Evolutionary conservation across 2,888 invertebrate species (phyloP), one percentile per base, ranked within the genome.

Genomic region (Trichopoda pennipes): DNA sequence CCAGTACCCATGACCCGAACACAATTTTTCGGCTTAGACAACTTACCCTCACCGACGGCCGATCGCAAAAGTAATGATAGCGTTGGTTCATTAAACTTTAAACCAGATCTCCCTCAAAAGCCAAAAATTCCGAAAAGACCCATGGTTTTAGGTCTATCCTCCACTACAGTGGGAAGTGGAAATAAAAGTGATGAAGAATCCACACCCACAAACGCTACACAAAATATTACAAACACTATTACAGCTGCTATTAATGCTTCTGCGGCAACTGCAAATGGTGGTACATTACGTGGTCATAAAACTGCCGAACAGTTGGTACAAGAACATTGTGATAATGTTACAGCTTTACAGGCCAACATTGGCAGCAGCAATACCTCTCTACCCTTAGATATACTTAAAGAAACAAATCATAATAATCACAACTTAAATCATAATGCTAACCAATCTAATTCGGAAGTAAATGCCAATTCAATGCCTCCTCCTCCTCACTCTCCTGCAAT

Each of bases 51-150:
- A 32, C 89, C 89, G 1, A 87, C 87, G 17, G 87, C 88, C 3
- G 90, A 89, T 85, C 89, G 89, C 21, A 88, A 87, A 74, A 89
- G 89, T 44, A 87, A 85, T 1, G 90, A 89, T 4, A 89, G 90
- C 77, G 85, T 89, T 35, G 86, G 86, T 42, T 88, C 89, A 69
- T 85, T 89, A 19, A 86, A 86, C 32, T 79, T 89, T 1, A 89
- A 90, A 80, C 88, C 90, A 16, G 91, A 92, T 79, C 86, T 91
- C 35, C 90, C 91, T 38, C 92, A 93, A 88, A 96, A 96, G 90
- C 96, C 96, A 8, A 95, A 95, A 66, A 94, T 96, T 85, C 96
- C 96, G 64, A 96, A 96, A 90, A 93, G 96, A 74, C 96, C 96
- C 6, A 79, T 85, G 49, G 88, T 85, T 14, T 81, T 89, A 58